These are phyloP conservation scores for Mellivora capensis DNA, from an alignment of 2,113 vertebrate species.

Conservation along the genomic window DNA sequence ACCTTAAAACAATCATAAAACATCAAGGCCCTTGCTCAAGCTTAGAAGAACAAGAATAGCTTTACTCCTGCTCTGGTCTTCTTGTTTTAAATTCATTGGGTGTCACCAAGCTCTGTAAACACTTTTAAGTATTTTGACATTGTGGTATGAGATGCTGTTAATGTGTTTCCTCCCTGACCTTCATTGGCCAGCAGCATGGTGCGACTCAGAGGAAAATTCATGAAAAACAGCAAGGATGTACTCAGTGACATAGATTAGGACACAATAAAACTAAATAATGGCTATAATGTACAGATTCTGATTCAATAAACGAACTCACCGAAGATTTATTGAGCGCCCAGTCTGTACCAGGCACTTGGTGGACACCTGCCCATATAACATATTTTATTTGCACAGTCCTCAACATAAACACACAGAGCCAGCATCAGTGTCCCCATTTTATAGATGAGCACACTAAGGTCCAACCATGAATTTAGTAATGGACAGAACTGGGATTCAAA, in stretches of 20 bases:
- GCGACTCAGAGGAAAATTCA: neutral
- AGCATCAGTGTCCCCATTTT: neutral
- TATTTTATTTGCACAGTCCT: neutral
- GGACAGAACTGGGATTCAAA: neutral
- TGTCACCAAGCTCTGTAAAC: constrained; percentile 84
- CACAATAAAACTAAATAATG: constrained; percentile 43
- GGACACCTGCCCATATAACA: accelerated
- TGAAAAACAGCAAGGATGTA: constrained; percentile 54
- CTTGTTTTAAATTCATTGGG: constrained; percentile 80
- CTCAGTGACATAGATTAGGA: neutral
- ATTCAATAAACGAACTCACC: constrained; percentile 19
- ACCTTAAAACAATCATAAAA: constrained; percentile 86
- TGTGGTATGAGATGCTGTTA: constrained; percentile 78
- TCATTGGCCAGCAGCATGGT: constrained; percentile 58
- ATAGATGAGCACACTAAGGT: neutral
- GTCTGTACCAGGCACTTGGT: neutral
- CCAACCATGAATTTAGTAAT: accelerated
- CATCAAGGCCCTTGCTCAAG: constrained; percentile 78
- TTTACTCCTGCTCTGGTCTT: constrained; percentile 76
- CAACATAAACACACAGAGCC: neutral
- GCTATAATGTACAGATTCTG: neutral
- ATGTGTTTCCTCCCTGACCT: constrained; percentile 81
- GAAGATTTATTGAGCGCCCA: neutral
- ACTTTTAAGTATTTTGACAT: constrained; percentile 85
- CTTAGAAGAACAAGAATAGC: constrained; percentile 79